These are phyloP conservation scores for Drosophila rhopaloa DNA, from an alignment of 1,140 invertebrate genomes.

Conservation along the genomic window DNA sequence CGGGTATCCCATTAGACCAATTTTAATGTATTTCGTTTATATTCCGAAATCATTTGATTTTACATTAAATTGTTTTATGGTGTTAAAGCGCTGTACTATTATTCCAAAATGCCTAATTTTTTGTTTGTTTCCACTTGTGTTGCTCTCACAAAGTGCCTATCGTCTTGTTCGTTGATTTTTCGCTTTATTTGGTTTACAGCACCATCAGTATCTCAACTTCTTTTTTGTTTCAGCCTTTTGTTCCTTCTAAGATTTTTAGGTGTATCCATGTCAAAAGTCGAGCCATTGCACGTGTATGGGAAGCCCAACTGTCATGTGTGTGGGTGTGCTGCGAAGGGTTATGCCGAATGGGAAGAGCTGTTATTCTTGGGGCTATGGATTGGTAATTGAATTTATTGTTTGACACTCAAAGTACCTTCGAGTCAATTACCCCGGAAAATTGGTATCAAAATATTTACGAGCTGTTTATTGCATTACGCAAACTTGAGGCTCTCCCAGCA, in stretches of 20 bases:
- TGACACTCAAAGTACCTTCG: constrained; percentile 80
- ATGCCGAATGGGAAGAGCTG: constrained; percentile 1
- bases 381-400: constrained; percentile 83
- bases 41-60: too few relatives aligned
- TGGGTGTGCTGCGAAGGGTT: neutral
- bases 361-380: constrained; percentile 55
- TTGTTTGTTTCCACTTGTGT: too few relatives aligned
- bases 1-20: too few relatives aligned
- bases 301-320: constrained; percentile 40
- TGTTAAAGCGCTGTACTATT: too few relatives aligned
- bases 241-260: constrained; percentile 37
- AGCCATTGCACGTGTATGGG: constrained; percentile 58
- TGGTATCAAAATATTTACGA: constrained; percentile 84
- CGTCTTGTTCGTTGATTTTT: constrained; percentile 78
- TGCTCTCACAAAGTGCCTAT: constrained; percentile 45
- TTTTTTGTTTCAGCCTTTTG: neutral
- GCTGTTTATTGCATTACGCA: constrained; percentile 82
- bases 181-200: constrained; percentile 75
- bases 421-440: constrained; percentile 81
- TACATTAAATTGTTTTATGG: too few relatives aligned
- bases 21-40: too few relatives aligned
- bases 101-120: too few relatives aligned
- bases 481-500: constrained; percentile 50
- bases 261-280: constrained; percentile 47
- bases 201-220: constrained; percentile 15